Evolutionary conservation across 2,113 vertebrate species (phyloP), one percentile per base, ranked within the genome.

Genomic region (Myotis yumanensis): DNA sequence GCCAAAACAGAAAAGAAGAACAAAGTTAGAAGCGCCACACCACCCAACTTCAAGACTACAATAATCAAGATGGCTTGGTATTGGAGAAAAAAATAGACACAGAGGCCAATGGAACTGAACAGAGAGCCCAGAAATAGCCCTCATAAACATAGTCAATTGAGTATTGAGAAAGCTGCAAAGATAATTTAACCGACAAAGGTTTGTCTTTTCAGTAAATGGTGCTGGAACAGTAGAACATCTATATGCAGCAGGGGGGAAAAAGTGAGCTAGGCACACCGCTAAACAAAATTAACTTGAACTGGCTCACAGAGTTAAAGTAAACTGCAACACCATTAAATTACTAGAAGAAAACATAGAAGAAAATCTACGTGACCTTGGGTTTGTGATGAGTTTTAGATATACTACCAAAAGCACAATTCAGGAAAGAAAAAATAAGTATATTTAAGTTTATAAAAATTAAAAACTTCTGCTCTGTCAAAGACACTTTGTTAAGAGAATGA

Each of bases 221-320:
- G 59, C 59, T 62, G 9, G 59, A 62, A 57, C 12, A 43, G 3
- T n/a, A 15, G 37, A 37, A 28, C 25, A 64, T 32, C 12, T 11
- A 51, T 17, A 40, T 14, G 28, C 3, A 15, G 43, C 30, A 71
- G n/a, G n/a, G n/a, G n/a, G 35, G 25, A 12, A 16, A 4, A 4
- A 35, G 28, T 11, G 4, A 43, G 2, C 20, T 16, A 43, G 18
- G 48, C 64, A 43, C 9, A 48, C 16, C 22, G 0, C 18, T 28
- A 90, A 86, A 75, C n/a, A 83, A 76, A 93, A 91, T 52, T 52
- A 72, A 66, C 35, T 79, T 85, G 51, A 75, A 95, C 87, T 43
- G 23, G 17, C 12, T 82, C 51, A 35, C 6, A 83, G 82, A 76
- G 7, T 18, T 80, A 54, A 85, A 95, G 11, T 84, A 71, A 84